Percentiles rank a stretch among this genome's conserved stretches.
Evolutionary conservation across 92 coral and sea anemone species (phyloP).

Genomic region (Muricea muricata): DNA sequence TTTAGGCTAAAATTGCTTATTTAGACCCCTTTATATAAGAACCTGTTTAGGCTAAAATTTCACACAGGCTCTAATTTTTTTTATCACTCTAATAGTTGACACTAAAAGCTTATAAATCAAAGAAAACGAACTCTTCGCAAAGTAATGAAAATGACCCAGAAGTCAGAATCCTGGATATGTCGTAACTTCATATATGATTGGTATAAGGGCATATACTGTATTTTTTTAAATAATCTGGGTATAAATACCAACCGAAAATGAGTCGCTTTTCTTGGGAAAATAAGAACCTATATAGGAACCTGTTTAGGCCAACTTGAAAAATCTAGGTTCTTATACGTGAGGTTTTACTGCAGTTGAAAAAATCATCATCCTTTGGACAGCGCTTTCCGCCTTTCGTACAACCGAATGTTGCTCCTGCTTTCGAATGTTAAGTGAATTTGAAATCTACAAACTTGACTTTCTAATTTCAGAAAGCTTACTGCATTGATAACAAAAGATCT

Average conservation of each 20-base stretch:
- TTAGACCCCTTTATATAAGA: neutral
- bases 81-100: neutral
- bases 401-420: neutral
- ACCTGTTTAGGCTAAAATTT: neutral
- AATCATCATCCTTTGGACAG: too few species aligned
- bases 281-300: too few species aligned
- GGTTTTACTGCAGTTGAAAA: too few species aligned
- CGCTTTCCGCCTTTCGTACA: too few species aligned
- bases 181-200: too few species aligned
- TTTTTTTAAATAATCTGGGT: too few species aligned
- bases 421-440: too few species aligned
- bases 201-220: too few species aligned
- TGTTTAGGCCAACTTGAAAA: too few species aligned
- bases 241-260: too few species aligned
- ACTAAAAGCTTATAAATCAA: neutral
- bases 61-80: neutral
- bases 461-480: slow-evolving; percentile 24
- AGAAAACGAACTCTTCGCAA: neutral
- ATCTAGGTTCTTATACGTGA: too few species aligned
- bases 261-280: too few species aligned
- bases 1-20: slow-evolving; percentile 1
- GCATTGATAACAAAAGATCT: slow-evolving; percentile 37
- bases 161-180: slow-evolving; percentile 3
- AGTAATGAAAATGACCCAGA: neutral
- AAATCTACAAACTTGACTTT: neutral